These are phyloP conservation scores for Platysteira castanea DNA, from an alignment of 2,113 vertebrate species.

Conservation along the genomic window DNA sequence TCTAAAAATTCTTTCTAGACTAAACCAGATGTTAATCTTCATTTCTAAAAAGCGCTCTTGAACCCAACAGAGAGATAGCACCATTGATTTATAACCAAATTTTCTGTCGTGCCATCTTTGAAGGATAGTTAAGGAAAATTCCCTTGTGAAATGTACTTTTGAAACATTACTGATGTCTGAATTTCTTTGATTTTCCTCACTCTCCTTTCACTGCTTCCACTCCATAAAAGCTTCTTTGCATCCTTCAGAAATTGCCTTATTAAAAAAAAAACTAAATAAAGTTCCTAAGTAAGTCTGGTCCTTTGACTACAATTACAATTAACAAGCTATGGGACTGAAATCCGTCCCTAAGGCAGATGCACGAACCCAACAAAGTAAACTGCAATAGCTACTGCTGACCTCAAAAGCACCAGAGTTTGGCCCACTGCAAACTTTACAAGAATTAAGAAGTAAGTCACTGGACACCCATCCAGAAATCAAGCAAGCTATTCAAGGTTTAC, in stretches of 20 bases:
- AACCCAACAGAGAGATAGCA: not conserved
- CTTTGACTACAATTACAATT: not conserved
- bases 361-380: not conserved
- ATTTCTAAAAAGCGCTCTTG: not conserved
- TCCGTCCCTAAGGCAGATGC: not conserved
- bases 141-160: conserved; percentile 27
- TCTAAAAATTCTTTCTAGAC: conserved; percentile 9
- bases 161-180: conserved; percentile 1
- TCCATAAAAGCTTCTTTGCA: not conserved
- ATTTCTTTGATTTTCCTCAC: not conserved
- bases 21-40: conserved; percentile 28
- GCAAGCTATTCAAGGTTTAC: not conserved
- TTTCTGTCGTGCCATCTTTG: conserved; percentile 1
- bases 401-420: not conserved
- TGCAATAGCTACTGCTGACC: not conserved
- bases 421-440: not conserved
- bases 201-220: not conserved
- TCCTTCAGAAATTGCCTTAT: not conserved
- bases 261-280: not conserved
- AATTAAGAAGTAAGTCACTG: not conserved
- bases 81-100: conserved; percentile 22
- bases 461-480: not conserved
- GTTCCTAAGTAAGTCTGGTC: not conserved
- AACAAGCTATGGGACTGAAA: not conserved
- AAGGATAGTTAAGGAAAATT: conserved; percentile 27